These are phyloP conservation scores for Cephus cinctus DNA, from an alignment of 1,140 invertebrate genomes.

Conservation along the genomic window DNA sequence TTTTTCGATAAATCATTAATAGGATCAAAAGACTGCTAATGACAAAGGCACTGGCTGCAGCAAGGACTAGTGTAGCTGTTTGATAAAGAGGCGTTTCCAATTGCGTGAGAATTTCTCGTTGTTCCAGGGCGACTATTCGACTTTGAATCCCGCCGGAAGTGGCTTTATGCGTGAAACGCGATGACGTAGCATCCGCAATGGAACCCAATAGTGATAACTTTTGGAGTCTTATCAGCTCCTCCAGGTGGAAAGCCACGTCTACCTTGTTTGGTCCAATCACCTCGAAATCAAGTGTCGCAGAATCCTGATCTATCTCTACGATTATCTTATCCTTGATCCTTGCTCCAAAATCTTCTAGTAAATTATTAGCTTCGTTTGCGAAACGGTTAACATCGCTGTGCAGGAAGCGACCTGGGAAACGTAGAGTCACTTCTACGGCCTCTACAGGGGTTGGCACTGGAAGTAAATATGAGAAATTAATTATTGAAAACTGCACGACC, in stretches of 20 bases:
- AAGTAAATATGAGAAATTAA: too few species aligned
- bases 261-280: slow-evolving; percentile 65
- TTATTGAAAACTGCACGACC: slow-evolving; percentile 3
- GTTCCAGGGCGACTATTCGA: slow-evolving; percentile 61
- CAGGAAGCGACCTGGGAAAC: slow-evolving; percentile 60
- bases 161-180: slow-evolving; percentile 60
- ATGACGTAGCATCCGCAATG: slow-evolving; percentile 66
- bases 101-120: slow-evolving; percentile 68
- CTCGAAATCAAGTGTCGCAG: slow-evolving; percentile 61
- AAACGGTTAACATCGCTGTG: slow-evolving; percentile 55
- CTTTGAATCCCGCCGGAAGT: slow-evolving; percentile 45
- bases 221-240: slow-evolving; percentile 60
- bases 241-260: slow-evolving; percentile 65
- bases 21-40: slow-evolving; percentile 69
- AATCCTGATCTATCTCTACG: slow-evolving; percentile 58
- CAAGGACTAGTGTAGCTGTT: slow-evolving; percentile 68
- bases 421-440: slow-evolving; percentile 62
- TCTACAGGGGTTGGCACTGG: slow-evolving; percentile 62
- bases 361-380: slow-evolving; percentile 55
- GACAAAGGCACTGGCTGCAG: slow-evolving; percentile 69
- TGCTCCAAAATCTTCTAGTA: slow-evolving; percentile 57
- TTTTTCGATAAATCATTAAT: slow-evolving; percentile 66
- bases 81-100: slow-evolving; percentile 68
- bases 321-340: slow-evolving; percentile 57
- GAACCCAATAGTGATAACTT: slow-evolving; percentile 53